Evolutionary conservation across 2,113 vertebrate genomes (phyloP), one percentile per base, ranked within the genome.

Genomic region (Lepisosteus oculatus): DNA sequence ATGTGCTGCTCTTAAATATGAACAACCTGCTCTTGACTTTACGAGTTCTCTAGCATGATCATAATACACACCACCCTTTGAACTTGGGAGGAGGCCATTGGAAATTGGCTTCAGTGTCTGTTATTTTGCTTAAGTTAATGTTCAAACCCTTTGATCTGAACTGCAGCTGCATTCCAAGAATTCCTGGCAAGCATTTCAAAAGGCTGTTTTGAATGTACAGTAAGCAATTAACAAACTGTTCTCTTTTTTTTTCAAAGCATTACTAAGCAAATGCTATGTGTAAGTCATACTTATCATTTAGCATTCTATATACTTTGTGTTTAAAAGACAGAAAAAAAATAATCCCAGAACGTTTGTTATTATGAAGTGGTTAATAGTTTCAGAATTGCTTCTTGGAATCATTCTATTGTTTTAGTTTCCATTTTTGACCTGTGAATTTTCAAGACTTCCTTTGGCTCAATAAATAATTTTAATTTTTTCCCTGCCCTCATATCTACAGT

Each of bases 61-160:
- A 61, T 51, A 42, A 56, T 72, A 69, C 75, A 79, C 80, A 72
- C 77, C 57, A 75, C 86, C 81, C 72, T 74, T 87, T 88, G 85
- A 88, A 84, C 85, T 80, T 77, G 15, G 55, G 65, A 63, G 51
- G 3, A 55, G 70, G 76, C 75, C 70, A 74, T 80, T 80, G 78
- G 70, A 81, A 85, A 77, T 78, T 73, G 43, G 73, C 47, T 80
- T 63, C 74, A 54, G 79, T 78, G 78, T 78, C 80, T 79, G 80
- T 79, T 77, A 79, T 83, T 86, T 86, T 85, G 85, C 74, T 72
- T 1, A 65, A 61, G 88, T 89, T 88, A 89, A 89, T 88, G 84
- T 89, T 88, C 80, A 86, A 85, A 80, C 77, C 83, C 72, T 88
- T 86, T 88, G 83, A 89, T 88, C 84, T 84, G 56, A 85, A 74